Conservation (phyloP, 2,888 invertebrate species). For the Cremastinae sp. region DNA sequence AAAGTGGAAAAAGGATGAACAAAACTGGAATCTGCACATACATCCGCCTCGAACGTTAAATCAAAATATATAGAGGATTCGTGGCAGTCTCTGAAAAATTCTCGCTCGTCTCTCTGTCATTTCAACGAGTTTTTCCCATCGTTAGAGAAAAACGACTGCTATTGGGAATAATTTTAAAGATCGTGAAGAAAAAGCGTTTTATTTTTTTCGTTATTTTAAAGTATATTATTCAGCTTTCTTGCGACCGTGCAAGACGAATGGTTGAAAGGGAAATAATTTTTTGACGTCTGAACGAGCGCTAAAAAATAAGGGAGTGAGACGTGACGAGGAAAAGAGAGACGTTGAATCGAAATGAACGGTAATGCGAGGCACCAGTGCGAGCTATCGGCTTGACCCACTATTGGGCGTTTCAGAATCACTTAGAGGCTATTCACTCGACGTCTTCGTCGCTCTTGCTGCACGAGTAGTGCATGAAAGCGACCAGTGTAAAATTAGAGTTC, state of each 20-base stretch:
- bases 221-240: background rate
- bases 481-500: constrained; percentile 50
- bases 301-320: constrained; percentile 20
- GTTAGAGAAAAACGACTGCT: too few relatives aligned
- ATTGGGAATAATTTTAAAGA: too few relatives aligned
- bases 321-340: constrained; percentile 42
- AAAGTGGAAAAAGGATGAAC: constrained; percentile 34
- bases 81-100: background rate
- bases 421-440: constrained; percentile 59
- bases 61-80: constrained; percentile 35
- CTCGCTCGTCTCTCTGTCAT: too few relatives aligned
- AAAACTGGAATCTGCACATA: constrained; percentile 46
- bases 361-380: constrained; percentile 40
- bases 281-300: background rate
- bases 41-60: constrained; percentile 42
- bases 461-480: constrained; percentile 51
- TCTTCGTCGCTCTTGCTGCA: constrained; percentile 32
- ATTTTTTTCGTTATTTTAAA: background rate
- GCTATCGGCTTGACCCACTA: constrained; percentile 64
- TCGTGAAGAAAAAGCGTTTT: too few relatives aligned
- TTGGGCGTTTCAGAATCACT: constrained; percentile 61
- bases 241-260: background rate
- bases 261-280: background rate
- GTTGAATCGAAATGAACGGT: constrained; percentile 52
- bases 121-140: too few relatives aligned